phyloP scores from a whole-genome alignment of 2,888 invertebrate species.

The Eurytoma adleriae region DNA sequence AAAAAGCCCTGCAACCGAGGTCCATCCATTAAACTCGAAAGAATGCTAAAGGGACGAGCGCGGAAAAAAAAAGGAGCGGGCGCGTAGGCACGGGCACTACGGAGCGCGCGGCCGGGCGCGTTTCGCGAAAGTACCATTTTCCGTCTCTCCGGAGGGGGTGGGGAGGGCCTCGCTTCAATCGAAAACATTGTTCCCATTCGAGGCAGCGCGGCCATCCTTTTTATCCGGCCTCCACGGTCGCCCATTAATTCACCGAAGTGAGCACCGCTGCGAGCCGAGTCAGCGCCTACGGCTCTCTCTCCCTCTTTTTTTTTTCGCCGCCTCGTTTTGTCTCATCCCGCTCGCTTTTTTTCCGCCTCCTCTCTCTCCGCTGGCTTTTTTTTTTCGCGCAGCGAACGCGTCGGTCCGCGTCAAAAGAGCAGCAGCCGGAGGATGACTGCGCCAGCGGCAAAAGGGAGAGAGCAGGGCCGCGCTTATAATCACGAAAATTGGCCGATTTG shows the following conservation, averaged over 20 bases:
- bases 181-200: slow-evolving; percentile 42
- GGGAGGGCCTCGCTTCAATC: slow-evolving; percentile 19
- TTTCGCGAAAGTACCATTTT: slow-evolving; percentile 19
- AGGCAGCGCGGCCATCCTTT: background rate
- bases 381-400: too few species aligned
- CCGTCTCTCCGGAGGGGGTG: background rate
- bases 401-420: slow-evolving; percentile 23
- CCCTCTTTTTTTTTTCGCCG: background rate
- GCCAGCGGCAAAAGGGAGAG: background rate
- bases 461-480: slow-evolving; percentile 6
- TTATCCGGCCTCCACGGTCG: background rate
- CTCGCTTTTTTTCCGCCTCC: too few species aligned
- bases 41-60: background rate
- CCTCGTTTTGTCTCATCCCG: background rate
- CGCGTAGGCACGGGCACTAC: background rate
- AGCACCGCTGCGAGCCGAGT: slow-evolving; percentile 1
- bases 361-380: too few species aligned
- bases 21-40: background rate
- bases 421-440: background rate
- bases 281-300: slow-evolving; percentile 19
- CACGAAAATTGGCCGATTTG: slow-evolving; percentile 33
- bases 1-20: background rate
- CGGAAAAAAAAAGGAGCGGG: background rate
- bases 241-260: slow-evolving; percentile 46
- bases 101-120: background rate